These are phyloP conservation scores for Echinometra lucunter DNA, from an alignment of 53 echinoderm and acorn worm genomes.

Conservation along the genomic window DNA sequence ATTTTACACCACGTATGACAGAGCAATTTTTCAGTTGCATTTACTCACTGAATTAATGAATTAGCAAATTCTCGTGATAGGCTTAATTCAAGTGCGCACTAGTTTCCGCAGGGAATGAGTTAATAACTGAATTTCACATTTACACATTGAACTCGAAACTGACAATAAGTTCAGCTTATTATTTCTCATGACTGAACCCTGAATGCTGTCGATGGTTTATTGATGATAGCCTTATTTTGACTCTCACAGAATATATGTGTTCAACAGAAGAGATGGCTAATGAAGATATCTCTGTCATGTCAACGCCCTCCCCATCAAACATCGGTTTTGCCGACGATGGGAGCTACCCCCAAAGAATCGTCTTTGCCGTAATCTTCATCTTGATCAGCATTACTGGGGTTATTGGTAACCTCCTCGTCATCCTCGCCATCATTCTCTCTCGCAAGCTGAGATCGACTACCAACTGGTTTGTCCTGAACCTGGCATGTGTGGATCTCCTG, in stretches of 20 bases:
- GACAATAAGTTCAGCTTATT: not conserved
- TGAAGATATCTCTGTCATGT: not conserved
- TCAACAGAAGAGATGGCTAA: not conserved
- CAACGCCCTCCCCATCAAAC: not conserved
- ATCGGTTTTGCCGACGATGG: not conserved
- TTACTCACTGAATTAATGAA: too few relatives aligned
- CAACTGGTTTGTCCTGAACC: slow-evolving; percentile 46
- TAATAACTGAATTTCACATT: too few relatives aligned
- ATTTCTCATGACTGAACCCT: too few relatives aligned
- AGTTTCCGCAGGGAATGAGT: too few relatives aligned
- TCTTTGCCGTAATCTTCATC: not conserved
- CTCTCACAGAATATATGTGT: not conserved
- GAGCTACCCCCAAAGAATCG: not conserved
- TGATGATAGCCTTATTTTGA: not conserved
- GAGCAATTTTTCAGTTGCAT: too few relatives aligned
- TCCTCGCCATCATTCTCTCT: slow-evolving; percentile 47
- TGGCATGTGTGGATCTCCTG: not conserved
- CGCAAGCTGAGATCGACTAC: slow-evolving; percentile 28
- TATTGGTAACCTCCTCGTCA: not conserved
- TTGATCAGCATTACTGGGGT: slow-evolving; percentile 8
- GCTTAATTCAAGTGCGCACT: too few relatives aligned
- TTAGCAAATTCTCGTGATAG: too few relatives aligned
- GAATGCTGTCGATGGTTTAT: not conserved
- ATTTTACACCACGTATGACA: too few relatives aligned
- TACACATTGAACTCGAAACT: too few relatives aligned